These are phyloP conservation scores for Cryptus armator DNA, from an alignment of 2,888 invertebrate species.

Conservation along the genomic window DNA sequence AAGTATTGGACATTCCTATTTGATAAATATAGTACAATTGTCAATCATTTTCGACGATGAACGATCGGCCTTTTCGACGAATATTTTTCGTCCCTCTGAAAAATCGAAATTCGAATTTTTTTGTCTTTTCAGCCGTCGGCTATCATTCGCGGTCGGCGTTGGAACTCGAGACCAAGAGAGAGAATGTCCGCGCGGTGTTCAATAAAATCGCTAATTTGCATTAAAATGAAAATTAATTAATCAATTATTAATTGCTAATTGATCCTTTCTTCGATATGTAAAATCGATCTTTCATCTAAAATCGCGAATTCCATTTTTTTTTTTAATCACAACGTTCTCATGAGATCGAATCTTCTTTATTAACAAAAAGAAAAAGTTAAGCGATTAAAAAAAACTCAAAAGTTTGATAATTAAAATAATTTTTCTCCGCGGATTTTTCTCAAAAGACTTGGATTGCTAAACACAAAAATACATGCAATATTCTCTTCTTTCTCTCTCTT, in stretches of 20 bases:
- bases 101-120: neutral
- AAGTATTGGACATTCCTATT: constrained; percentile 65
- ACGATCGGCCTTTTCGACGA: constrained; percentile 18
- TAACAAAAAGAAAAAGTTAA: constrained; percentile 9
- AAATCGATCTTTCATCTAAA: neutral
- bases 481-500: constrained; percentile 3
- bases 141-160: too few species aligned
- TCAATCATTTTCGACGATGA: constrained; percentile 49
- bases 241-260: too few species aligned
- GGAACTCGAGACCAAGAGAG: constrained; percentile 58
- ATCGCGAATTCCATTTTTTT: neutral
- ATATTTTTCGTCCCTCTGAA: neutral
- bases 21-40: constrained; percentile 61
- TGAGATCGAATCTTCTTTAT: constrained; percentile 11
- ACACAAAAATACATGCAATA: neutral
- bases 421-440: neutral
- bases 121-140: neutral
- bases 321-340: neutral
- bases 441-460: neutral
- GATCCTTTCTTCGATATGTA: neutral
- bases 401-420: neutral
- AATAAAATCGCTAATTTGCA: neutral
- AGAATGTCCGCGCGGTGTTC: constrained; percentile 4
- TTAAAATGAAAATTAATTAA: neutral
- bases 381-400: neutral